These are phyloP conservation scores for Sceliomorpha sp. DNA, from an alignment of 2,888 invertebrate genomes.

Conservation along the genomic window DNA sequence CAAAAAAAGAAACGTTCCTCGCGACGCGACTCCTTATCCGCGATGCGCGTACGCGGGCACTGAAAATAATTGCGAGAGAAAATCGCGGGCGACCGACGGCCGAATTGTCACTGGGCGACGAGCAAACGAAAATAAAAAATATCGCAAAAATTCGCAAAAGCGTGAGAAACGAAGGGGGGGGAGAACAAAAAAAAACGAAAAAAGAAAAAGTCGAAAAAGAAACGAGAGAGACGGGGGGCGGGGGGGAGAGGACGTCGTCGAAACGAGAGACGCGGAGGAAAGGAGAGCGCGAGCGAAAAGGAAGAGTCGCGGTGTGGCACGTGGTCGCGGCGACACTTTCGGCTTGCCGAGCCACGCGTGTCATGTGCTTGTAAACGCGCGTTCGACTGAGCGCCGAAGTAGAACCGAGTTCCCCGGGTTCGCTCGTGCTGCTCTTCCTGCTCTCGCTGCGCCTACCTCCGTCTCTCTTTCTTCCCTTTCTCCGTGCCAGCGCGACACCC, in stretches of 20 bases:
- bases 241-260: background rate
- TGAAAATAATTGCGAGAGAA: background rate
- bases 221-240: too few species aligned
- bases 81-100: background rate
- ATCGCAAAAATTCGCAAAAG: background rate
- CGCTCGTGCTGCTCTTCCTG: conserved; percentile 59
- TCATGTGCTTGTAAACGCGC: conserved; percentile 76
- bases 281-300: conserved; percentile 7
- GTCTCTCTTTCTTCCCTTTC: conserved; percentile 57
- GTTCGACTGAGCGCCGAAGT: conserved; percentile 70
- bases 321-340: conserved; percentile 45
- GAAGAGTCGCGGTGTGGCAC: conserved; percentile 46
- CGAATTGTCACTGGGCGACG: background rate
- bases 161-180: background rate
- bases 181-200: too few species aligned
- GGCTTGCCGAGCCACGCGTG: conserved; percentile 65
- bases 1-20: too few species aligned
- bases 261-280: conserved; percentile 6
- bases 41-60: background rate
- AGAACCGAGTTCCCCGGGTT: conserved; percentile 53
- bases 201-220: too few species aligned
- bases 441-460: conserved; percentile 51
- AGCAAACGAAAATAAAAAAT: background rate
- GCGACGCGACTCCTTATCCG: background rate
- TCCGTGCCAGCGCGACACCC: conserved; percentile 41